A percentile compares a stretch with the other conserved stretches of the same genome.
These are phyloP conservation scores for Belonocnema kinseyi DNA, from an alignment of 1,140 invertebrate species.

Conservation along the genomic window DNA sequence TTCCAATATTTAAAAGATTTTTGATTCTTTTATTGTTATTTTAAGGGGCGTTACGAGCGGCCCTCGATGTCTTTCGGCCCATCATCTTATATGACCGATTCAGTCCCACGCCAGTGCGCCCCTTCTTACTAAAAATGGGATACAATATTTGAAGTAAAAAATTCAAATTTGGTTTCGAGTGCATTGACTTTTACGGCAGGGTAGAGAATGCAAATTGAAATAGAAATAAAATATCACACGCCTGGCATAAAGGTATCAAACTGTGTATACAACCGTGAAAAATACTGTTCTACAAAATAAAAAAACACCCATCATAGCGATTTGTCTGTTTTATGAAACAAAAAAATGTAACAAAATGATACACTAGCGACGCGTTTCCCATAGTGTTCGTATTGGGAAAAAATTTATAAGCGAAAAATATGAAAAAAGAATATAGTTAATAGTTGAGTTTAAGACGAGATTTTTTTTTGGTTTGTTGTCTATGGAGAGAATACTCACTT, in stretches of 20 bases:
- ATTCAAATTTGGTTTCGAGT: too few relatives aligned
- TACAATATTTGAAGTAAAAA: too few relatives aligned
- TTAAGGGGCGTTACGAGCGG: too few relatives aligned
- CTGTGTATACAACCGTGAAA: constrained; percentile 28
- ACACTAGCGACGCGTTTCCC: constrained; percentile 28
- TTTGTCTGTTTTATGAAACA: constrained; percentile 23
- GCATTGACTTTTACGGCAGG: neutral
- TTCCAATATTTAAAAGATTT: too few relatives aligned
- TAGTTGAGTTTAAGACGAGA: constrained; percentile 21
- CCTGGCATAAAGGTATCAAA: constrained; percentile 30
- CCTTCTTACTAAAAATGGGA: too few relatives aligned
- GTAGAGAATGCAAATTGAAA: constrained; percentile 23
- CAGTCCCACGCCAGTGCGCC: too few relatives aligned
- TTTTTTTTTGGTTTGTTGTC: constrained; percentile 36
- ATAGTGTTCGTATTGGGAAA: constrained; percentile 39
- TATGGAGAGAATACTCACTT: constrained; percentile 58
- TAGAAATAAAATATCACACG: constrained; percentile 20
- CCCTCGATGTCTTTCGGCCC: too few relatives aligned
- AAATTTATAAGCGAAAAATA: constrained; percentile 56
- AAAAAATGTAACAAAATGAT: constrained; percentile 5
- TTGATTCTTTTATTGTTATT: too few relatives aligned
- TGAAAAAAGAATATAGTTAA: constrained; percentile 36
- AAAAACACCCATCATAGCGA: constrained; percentile 37
- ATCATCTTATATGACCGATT: too few relatives aligned
- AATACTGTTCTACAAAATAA: constrained; percentile 32